Base-by-base conservation (phyloP, 2,888 invertebrate species). In the Autographa gamma region DNA sequence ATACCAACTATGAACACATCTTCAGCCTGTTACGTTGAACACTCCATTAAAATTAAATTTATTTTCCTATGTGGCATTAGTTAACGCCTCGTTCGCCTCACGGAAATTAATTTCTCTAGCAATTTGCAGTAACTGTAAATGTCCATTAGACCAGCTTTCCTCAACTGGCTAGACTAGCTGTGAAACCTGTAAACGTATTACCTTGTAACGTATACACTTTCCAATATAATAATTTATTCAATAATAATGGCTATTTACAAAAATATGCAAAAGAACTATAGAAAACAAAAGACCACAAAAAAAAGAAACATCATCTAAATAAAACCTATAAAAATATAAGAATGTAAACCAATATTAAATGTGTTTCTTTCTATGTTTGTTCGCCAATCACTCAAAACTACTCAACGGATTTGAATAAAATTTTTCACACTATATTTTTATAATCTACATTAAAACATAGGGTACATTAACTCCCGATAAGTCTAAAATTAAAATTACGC, bases 11-110 rank as follows among this genome's bases (percentile, higher is more conserved):
- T 67, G 63, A 19, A 48, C 63, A 68, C 38, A 63, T 63, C 63
- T 79, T 38, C 34, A 67, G 48, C 43, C 31, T 63, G 56, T 62
- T 79, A 71, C 62, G 69, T 61, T 71, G 71, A 73, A 69, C 66
- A 73, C 62, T 63, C 80, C 80, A 80, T 81, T 80, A 73, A 74
- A 72, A 74, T 80, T 73, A 71, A 82, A 80, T 80, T 74, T 80
- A 73, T 77, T 80, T 82, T 71, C 74, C 60, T 66, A 31, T 62
- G 67, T 64, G 73, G 77, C 80, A 71, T 71, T 79, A 80, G 74
- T 73, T 77, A 69, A 69, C 73, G 63, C 70, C 62, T 56, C 68
- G 62, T 25, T 61, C 63, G 74, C 66, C 69, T 74, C 71, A 66
- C 73, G 69, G 74, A 80, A 77, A 77, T 74, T 73, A 77, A 74